phyloP scores from a whole-genome alignment of 2,113 vertebrate genomes.

The Athene noctua region DNA sequence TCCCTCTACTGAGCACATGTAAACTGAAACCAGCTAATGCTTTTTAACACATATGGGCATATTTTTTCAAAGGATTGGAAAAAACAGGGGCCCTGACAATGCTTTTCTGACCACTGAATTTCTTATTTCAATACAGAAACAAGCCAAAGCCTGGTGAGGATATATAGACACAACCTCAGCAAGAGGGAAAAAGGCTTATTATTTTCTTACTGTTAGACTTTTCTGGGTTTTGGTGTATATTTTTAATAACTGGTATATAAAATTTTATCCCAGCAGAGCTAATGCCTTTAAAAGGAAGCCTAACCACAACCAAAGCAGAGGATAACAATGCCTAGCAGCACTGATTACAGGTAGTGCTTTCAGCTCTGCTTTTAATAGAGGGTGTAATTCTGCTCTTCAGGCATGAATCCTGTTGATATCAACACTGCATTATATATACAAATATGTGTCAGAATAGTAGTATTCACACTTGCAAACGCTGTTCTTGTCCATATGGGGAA shows the following conservation, averaged over 20 bases:
- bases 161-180: background rate
- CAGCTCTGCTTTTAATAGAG: background rate
- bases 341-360: background rate
- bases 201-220: background rate
- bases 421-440: background rate
- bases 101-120: background rate
- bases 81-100: background rate
- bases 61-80: background rate
- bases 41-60: background rate
- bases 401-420: background rate
- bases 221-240: background rate
- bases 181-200: background rate
- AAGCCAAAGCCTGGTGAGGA: background rate
- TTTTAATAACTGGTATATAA: background rate
- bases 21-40: background rate
- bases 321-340: background rate
- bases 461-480: background rate
- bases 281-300: background rate
- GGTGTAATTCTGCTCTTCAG: background rate
- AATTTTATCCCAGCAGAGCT: background rate
- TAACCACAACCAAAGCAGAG: background rate
- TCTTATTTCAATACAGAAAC: background rate
- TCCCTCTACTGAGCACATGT: background rate
- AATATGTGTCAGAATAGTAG: background rate
- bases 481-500: background rate